A percentile compares a stretch with the other conserved stretches of the same genome.
Conservation (phyloP, 2,888 invertebrate genomes). For the Cosmopolites sordidus region DNA sequence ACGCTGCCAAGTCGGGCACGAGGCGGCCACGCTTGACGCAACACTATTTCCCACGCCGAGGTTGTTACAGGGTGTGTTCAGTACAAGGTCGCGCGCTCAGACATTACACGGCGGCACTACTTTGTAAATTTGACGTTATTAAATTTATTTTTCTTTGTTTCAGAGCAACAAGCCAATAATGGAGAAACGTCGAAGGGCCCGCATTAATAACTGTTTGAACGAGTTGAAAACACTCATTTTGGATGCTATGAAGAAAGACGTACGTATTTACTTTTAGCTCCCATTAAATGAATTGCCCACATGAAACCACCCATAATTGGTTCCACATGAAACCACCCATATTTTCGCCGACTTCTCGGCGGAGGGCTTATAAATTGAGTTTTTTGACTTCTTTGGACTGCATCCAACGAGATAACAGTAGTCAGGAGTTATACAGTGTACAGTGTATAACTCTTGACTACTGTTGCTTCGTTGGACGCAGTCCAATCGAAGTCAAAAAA, state of each 20-base stretch:
- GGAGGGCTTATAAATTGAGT: too few species aligned
- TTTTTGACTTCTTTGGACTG: too few species aligned
- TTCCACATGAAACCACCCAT: too few species aligned
- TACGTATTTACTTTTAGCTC: too few species aligned
- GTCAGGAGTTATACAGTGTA: too few species aligned
- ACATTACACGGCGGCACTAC: background rate
- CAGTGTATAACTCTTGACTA: too few species aligned
- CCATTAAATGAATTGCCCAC: too few species aligned
- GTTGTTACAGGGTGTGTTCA: conserved; percentile 19
- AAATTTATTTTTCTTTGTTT: conserved; percentile 39
- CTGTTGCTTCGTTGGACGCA: too few species aligned
- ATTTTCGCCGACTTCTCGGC: too few species aligned
- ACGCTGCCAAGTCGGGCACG: conserved; percentile 34
- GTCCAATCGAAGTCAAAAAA: too few species aligned
- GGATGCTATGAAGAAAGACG: conserved; percentile 85
- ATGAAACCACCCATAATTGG: too few species aligned
- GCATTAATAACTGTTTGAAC: conserved; percentile 85
- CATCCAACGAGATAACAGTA: too few species aligned
- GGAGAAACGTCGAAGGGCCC: conserved; percentile 84
- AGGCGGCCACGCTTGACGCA: conserved; percentile 31
- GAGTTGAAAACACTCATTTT: conserved; percentile 81
- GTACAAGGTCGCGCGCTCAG: conserved; percentile 19
- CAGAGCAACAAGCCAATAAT: conserved; percentile 91
- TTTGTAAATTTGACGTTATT: background rate
- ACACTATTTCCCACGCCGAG: conserved; percentile 30